Evolutionary conservation across 1,140 invertebrate genomes (phyloP).

Genomic region (Euwallacea similis): DNA sequence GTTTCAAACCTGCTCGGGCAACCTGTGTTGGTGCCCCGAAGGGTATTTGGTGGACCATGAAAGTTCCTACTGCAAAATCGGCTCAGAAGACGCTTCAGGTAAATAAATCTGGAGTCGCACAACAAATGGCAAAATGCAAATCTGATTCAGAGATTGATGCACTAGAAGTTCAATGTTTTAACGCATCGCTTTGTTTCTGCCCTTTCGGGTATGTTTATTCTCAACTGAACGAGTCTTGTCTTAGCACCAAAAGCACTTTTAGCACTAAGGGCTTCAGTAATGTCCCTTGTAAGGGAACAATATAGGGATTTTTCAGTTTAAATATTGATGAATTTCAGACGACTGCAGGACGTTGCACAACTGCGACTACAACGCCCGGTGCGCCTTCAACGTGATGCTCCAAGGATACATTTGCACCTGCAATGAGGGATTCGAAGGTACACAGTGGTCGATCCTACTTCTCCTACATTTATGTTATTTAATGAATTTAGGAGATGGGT

Average conservation of each 20-base stretch:
- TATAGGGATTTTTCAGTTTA: not conserved
- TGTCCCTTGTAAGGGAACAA: constrained; percentile 43
- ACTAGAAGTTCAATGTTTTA: constrained; percentile 56
- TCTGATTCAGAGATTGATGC: constrained; percentile 11
- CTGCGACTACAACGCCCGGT: constrained; percentile 77
- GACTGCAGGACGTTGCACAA: constrained; percentile 74
- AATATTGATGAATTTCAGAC: constrained; percentile 56
- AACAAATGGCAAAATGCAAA: too few species aligned
- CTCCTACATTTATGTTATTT: not conserved
- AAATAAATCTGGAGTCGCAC: too few species aligned
- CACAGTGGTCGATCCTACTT: not conserved
- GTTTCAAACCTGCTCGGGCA: constrained; percentile 55
- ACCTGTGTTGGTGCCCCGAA: constrained; percentile 61
- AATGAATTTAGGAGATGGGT: constrained; percentile 65
- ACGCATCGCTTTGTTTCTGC: constrained; percentile 54
- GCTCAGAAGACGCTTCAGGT: too few species aligned
- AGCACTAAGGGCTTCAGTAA: constrained; percentile 17
- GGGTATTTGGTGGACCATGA: constrained; percentile 45
- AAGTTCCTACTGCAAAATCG: not conserved
- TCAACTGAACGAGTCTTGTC: constrained; percentile 17
- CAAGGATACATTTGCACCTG: constrained; percentile 76
- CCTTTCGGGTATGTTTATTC: constrained; percentile 56
- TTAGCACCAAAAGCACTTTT: not conserved
- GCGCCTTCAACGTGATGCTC: constrained; percentile 62
- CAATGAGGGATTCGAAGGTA: constrained; percentile 63